A percentile compares a stretch with the other conserved stretches of the same genome.
Conservation (phyloP, 2,797 vertebrate genomes). For the Molossus alvarezi region DNA sequence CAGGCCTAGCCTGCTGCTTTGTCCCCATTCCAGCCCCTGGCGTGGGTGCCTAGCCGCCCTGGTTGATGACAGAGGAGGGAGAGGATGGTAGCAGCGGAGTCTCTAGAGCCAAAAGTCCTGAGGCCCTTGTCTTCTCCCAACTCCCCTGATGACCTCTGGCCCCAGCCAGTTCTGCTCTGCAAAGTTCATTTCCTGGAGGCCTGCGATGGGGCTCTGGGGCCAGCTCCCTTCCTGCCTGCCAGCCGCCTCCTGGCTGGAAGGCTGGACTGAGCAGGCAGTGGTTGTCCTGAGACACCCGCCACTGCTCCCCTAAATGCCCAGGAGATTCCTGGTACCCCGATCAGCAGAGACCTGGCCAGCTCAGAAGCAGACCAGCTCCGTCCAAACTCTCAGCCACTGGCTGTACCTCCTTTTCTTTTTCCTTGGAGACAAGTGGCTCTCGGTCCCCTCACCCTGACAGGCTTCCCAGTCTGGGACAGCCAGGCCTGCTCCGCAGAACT, state of each 20-base stretch:
- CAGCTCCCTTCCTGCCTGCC: conserved; percentile 84
- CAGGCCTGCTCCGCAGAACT: not conserved
- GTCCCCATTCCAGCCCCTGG: conserved; percentile 39
- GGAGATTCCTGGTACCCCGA: not conserved
- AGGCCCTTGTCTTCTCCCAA: conserved; percentile 57
- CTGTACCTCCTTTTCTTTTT: not conserved
- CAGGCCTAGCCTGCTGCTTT: conserved; percentile 71
- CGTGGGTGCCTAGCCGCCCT: not conserved
- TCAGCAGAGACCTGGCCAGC: not conserved
- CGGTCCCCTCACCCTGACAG: not conserved
- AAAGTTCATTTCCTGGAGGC: conserved; percentile 87
- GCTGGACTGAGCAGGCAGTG: conserved; percentile 43
- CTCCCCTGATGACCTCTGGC: conserved; percentile 82
- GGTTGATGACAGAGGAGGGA: not conserved
- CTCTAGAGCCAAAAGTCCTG: conserved; percentile 50
- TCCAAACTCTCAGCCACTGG: not conserved
- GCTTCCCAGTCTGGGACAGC: not conserved
- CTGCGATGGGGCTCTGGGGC: conserved; percentile 71
- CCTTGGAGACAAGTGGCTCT: conserved; percentile 62
- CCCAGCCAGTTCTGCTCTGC: conserved; percentile 80
- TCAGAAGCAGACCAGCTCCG: not conserved
- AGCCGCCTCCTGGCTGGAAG: conserved; percentile 64
- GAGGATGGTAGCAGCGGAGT: conserved; percentile 12
- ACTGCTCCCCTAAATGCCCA: not conserved
- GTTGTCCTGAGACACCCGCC: conserved; percentile 20